Base-by-base conservation (phyloP, 30 jellyfish, hydroid and myxozoan genomes). In the Cassiopea xamachana region DNA sequence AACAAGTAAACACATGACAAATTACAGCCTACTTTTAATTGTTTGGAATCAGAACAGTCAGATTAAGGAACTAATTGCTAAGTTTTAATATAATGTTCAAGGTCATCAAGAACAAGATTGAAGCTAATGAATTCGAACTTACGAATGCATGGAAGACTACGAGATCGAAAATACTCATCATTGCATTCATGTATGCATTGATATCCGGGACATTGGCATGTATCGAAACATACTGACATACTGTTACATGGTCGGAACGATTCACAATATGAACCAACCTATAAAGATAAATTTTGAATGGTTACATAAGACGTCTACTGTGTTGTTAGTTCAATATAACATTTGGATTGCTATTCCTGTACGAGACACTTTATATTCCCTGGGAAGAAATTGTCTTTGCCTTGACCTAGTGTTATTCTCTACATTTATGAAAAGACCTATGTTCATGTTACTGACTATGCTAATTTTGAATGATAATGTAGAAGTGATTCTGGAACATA, bases 231-330 rank as follows among this genome's bases (percentile, higher is more conserved):
- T 0, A 47, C 5, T 58, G 18, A 2, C 4, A 1, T n/a, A 2
- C 12, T 43, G 15, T 60, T 78, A 75, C 87, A 78, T 14, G 87
- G 87, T 49, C 50, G 16, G 87, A 14, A 78, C 0, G 71, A 1
- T 76, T 78, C 51, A 70, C 87, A 78, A 50, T 78, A 78, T 1
- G 87, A 78, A 39, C 87, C 87, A 78, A 78, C 50, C 87, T 78
- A 18, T 27, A 50, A 49, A n/a, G 19, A 7, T n/a, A 71, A 9
- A 51, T n/a, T n/a, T n/a, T n/a, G n/a, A n/a, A n/a, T n/a, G n/a
- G n/a, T n/a, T n/a, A n/a, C n/a, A n/a, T n/a, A n/a, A n/a, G n/a
- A n/a, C n/a, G n/a, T n/a, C n/a, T n/a, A n/a, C n/a, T n/a, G n/a
- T n/a, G n/a, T n/a, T n/a, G n/a, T n/a, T n/a, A n/a, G n/a, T n/a